Evolutionary conservation across 2,888 invertebrate genomes (phyloP), one percentile per base, ranked within the genome.

Genomic region (Polyommatus iphigenia): DNA sequence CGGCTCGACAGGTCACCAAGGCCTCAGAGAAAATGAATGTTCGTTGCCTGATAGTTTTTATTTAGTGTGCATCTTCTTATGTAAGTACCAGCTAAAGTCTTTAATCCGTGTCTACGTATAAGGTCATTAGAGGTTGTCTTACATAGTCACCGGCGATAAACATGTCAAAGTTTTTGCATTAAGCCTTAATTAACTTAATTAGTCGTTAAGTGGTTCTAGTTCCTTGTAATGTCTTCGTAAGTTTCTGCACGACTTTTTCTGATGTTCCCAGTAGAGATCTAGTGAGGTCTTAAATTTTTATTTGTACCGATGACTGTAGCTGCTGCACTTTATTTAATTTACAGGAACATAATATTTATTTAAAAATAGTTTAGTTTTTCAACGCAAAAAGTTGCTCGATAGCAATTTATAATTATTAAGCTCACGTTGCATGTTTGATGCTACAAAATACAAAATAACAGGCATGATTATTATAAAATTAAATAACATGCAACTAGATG

Each of bases 211-310:
- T 62, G 67, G 67, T 67, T 15, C 29, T 67, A 67, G 6, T 13
- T 67, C 29, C 67, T 67, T 67, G 67, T 62, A 24, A 62, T 62
- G 20, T 62, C 62, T 62, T 62, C 62, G 62, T 62, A 62, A 24
- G 62, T 67, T 67, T 54, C 67, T 29, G 67, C 15, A 7, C 67
- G 13, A 67, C 67, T 67, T 67, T 67, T 67, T 67, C 13, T 29
- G 67, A 7, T 29, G 18, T 15, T 67, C 62, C 13, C 13, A 29
- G 29, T 29, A 18, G 50, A 20, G 20, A 20, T 59, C 20, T 59
- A 59, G 20, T n/a, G n/a, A 18, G 54, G 54, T 54, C 3, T 54
- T 54, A 15, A 54, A 54, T 54, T 18, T 15, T 54, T 54, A 54
- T 54, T 54, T 54, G 18, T 18, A 54, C 3, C 3, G 46, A 46